Conservation (phyloP, 2,113 vertebrate species). For the Indicator maculatus region DNA sequence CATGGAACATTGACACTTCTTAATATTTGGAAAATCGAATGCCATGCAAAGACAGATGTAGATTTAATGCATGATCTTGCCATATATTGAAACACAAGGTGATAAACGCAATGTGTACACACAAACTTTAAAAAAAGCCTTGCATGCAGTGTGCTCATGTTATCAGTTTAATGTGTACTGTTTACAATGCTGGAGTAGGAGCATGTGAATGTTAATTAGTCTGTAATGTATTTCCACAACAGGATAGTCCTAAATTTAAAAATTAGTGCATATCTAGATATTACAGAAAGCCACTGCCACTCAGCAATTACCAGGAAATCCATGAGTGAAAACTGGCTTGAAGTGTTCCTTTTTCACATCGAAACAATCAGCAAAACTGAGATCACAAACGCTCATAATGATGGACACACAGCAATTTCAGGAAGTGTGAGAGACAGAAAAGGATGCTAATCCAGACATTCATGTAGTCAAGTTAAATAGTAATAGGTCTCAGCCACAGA, state of each 20-base stretch:
- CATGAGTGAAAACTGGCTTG: accelerated
- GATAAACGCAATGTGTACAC: neutral
- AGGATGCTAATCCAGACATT: neutral
- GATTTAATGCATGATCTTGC: neutral
- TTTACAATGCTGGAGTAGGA: neutral
- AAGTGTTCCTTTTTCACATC: neutral
- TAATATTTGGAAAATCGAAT: neutral
- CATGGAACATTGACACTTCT: neutral
- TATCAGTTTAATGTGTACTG: neutral
- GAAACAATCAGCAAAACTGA: neutral
- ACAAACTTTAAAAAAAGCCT: neutral
- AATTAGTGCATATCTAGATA: neutral
- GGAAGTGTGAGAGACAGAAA: neutral
- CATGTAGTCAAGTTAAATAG: neutral
- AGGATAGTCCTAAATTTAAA: neutral
- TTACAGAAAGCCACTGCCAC: neutral
- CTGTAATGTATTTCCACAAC: neutral
- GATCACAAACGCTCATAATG: neutral
- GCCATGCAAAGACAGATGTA: neutral
- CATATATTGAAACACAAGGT: neutral
- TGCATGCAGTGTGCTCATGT: neutral
- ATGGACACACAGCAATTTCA: neutral
- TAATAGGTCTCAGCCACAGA: neutral
- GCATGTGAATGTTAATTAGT: neutral
- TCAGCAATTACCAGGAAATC: neutral